Evolutionary conservation across 92 coral and sea anemone species (phyloP).

Genomic region (Anthopleura xanthogrammica): DNA sequence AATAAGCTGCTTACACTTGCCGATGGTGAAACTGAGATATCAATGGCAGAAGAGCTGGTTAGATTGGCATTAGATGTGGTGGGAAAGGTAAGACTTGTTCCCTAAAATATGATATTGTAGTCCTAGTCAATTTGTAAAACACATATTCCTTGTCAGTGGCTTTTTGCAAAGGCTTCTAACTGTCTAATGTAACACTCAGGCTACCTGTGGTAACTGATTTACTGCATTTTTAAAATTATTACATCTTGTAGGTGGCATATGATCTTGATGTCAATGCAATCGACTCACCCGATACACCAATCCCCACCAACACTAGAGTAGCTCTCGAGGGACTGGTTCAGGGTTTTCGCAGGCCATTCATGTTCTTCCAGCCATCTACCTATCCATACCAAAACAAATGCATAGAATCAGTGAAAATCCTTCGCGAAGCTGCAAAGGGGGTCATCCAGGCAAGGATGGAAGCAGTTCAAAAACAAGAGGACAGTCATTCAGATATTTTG

Average conservation of each 20-base stretch:
- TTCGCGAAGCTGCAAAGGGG: constrained; percentile 62
- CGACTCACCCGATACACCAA: constrained; percentile 61
- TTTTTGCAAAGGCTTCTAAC: too few relatives aligned
- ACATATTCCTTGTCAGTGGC: too few relatives aligned
- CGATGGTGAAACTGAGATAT: constrained; percentile 74
- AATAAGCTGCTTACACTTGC: constrained; percentile 64
- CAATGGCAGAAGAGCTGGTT: constrained; percentile 85
- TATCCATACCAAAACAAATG: constrained; percentile 62
- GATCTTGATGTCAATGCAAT: constrained; percentile 71
- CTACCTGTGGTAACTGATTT: not conserved
- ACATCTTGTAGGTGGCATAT: constrained; percentile 58
- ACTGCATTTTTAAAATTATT: not conserved
- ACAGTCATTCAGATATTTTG: constrained; percentile 66
- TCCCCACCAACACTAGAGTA: constrained; percentile 62
- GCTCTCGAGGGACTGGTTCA: constrained; percentile 76
- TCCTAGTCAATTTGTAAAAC: too few relatives aligned
- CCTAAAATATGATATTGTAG: too few relatives aligned
- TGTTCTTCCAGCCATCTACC: constrained; percentile 63
- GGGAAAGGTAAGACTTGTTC: constrained; percentile 55
- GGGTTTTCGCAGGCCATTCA: constrained; percentile 79
- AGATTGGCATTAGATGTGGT: constrained; percentile 69
- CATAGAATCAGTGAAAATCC: constrained; percentile 59
- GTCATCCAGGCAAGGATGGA: constrained; percentile 66
- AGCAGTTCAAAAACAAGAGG: constrained; percentile 50
- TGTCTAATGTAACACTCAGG: not conserved